Evolutionary conservation across 2,888 invertebrate genomes (phyloP), one percentile per base, ranked within the genome.

Genomic region (Neoscelio sp.): DNA sequence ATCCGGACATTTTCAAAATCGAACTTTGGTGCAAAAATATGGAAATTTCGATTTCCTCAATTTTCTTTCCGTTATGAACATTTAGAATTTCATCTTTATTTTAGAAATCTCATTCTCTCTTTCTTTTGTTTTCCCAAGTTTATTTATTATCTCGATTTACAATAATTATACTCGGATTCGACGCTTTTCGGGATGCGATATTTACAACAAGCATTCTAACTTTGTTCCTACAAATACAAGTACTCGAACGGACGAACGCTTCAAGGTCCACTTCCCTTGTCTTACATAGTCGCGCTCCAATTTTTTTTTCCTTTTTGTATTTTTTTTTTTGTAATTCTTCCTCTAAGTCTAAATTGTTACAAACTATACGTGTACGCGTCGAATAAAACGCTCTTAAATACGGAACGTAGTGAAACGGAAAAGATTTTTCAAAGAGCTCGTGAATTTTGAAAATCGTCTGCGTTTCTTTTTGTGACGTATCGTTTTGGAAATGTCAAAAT

Each of bases 21-120:
- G 65, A 58, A 75, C 75, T 67, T 75, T 60, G 26, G 65, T 75
- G 75, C 75, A 75, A 75, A 75, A 75, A 75, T 75, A 75, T 75
- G 50, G 48, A 75, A 75, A 54, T 18, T 28, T n/a, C 18, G 18
- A 12, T 20, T 64, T 56, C 52, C 44, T 23, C n/a, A 17, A 20
- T 33, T 62, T 4, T 6, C 52, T 52, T 70, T 52, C 38, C 15
- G 7, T 68, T 62, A 70, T n/a, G n/a, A n/a, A n/a, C n/a, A n/a
- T 73, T 73, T 73, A 73, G 73, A 73, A 73, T 73, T 52, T 70
- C 4, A 7, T 68, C 20, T 17, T 58, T 6, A 12, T 12, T 26
- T 56, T 40, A 56, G 30, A 74, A 74, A 64, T 74, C 74, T 65
- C 65, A 74, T 74, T 74, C 74, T 74, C 74, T 56, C 74, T 74